A percentile compares a stretch with the other conserved stretches of the same genome.
Conservation (phyloP, 2,113 vertebrate genomes). For the Neolamprologus falcicula region DNA sequence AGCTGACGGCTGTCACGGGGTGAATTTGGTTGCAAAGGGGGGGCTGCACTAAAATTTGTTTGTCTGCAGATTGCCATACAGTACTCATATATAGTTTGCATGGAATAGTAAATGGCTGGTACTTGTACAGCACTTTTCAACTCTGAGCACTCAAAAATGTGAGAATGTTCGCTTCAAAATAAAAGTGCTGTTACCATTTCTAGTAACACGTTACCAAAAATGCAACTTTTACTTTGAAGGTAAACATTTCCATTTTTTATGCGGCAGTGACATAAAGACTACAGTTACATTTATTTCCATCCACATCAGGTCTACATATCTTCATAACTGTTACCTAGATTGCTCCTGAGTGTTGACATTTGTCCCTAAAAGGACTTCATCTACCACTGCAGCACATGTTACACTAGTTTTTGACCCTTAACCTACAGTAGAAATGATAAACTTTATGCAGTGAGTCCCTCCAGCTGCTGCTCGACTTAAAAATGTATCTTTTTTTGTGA, state of each 20-base stretch:
- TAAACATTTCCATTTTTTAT: background rate
- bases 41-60: background rate
- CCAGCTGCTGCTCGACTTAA: background rate
- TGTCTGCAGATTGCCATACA: background rate
- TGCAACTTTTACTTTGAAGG: background rate
- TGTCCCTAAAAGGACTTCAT: fast-evolving
- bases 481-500: background rate
- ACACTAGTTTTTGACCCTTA: background rate
- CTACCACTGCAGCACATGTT: background rate
- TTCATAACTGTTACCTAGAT: background rate
- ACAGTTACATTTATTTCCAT: background rate
- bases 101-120: background rate
- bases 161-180: background rate
- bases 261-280: background rate
- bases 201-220: background rate
- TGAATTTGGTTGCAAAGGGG: background rate
- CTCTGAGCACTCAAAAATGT: fast-evolving
- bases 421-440: background rate
- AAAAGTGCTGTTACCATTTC: background rate
- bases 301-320: background rate
- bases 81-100: background rate
- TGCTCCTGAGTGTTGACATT: background rate
- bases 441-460: background rate
- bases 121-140: background rate
- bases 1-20: background rate